Percentiles rank a stretch among this genome's conserved stretches.
These are phyloP conservation scores for Bos javanicus DNA, from an alignment of 2,113 vertebrate genomes.

Conservation along the genomic window DNA sequence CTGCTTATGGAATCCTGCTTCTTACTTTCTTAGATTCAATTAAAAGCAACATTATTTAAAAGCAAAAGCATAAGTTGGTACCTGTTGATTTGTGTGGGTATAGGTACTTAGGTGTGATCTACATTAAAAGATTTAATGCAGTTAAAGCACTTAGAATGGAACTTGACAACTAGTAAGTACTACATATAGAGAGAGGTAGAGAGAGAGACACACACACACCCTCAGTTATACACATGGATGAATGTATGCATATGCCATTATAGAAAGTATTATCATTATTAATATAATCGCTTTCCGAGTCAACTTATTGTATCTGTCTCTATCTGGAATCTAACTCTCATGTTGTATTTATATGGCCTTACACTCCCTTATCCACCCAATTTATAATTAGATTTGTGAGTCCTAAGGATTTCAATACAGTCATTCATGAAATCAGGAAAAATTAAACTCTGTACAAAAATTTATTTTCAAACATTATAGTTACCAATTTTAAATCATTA, in stretches of 20 bases:
- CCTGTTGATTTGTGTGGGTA: not conserved
- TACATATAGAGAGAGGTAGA: not conserved
- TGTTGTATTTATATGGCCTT: not conserved
- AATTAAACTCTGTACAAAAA: not conserved
- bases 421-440: not conserved
- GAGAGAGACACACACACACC: not conserved
- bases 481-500: conserved; percentile 27
- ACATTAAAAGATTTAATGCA: not conserved
- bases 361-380: not conserved
- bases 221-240: not conserved
- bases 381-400: not conserved
- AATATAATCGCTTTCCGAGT: not conserved
- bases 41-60: not conserved
- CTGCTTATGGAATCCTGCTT: not conserved
- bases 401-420: conserved; percentile 11
- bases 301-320: not conserved
- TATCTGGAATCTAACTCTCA: not conserved
- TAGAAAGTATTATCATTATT: not conserved
- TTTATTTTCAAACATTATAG: conserved; percentile 4
- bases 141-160: not conserved
- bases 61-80: not conserved
- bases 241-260: not conserved
- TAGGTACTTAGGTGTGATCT: not conserved
- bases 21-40: not conserved
- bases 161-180: not conserved